A percentile compares a stretch with the other conserved stretches of the same genome.
These are phyloP conservation scores for Pediacus dermestoides DNA, from an alignment of 2,888 invertebrate genomes.

Conservation along the genomic window DNA sequence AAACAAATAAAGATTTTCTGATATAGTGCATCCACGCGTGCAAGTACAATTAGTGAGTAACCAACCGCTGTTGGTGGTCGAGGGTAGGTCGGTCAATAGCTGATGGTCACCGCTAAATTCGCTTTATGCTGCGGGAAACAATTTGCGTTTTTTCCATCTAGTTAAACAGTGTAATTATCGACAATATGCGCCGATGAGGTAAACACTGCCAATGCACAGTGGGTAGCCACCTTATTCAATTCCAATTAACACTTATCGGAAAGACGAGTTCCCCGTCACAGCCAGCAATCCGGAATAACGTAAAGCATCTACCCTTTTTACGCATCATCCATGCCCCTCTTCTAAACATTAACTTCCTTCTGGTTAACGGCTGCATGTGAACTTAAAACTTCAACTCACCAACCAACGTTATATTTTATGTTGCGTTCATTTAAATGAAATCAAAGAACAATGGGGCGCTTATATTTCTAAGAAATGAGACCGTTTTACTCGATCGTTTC, in stretches of 20 bases:
- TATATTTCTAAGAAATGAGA: constrained; percentile 19
- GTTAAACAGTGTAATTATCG: constrained; percentile 33
- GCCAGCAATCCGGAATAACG: constrained; percentile 15
- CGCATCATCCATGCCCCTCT: no score
- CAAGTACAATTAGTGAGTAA: constrained; percentile 17
- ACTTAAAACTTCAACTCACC: constrained; percentile 16
- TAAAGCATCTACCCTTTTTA: constrained; percentile 16
- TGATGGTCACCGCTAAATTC: constrained; percentile 19
- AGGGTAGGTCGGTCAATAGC: constrained; percentile 16
- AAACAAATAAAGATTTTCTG: no score
- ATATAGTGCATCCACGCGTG: no score
- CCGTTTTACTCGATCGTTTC: constrained; percentile 24
- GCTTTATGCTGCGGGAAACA: constrained; percentile 29
- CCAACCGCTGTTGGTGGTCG: constrained; percentile 18
- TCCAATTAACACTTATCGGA: constrained; percentile 28
- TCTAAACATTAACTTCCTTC: constrained; percentile 15
- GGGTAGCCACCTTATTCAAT: constrained; percentile 18
- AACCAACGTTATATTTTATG: constrained; percentile 31
- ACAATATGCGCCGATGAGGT: constrained; percentile 13
- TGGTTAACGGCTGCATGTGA: constrained; percentile 29
- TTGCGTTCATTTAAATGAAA: constrained; percentile 29
- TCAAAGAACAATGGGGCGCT: constrained; percentile 29
- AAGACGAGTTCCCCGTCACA: constrained; percentile 23
- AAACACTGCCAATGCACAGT: constrained; percentile 24
- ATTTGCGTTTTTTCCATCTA: constrained; percentile 33